Evolutionary conservation across 2,888 invertebrate genomes (phyloP), one percentile per base, ranked within the genome.

Genomic region (Schizotus pectinicornis): DNA sequence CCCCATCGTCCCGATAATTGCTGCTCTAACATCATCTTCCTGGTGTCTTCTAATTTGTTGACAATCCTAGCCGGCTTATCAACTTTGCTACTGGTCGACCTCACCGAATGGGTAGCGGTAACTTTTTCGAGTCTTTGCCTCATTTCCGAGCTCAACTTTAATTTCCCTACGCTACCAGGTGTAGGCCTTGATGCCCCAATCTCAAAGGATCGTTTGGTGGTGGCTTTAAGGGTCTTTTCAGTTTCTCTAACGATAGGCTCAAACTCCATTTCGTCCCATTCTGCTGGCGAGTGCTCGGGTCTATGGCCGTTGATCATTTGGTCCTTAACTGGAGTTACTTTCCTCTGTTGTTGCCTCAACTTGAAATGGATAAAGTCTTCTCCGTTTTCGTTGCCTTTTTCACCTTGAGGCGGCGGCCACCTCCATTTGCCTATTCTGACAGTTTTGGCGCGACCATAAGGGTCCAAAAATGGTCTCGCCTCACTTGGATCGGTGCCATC

Each of bases 381-480:
- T 3, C 88, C 85, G 9, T 85, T 85, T 60, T 89, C 89, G 62
- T 86, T 87, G 7, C 82, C 84, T 22, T 85, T 86, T 0, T 88
- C 89, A 54, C 91, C 90, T 6, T 89, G 88, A 7, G 96, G 96
- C 6, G 98, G 97, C 6, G 98, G 97, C 97, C 97, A 97, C 61
- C 92, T 83, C 95, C 95, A 95, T 80, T 95, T 95, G 1, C 95
- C 97, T 51, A 98, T 96, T 31, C 96, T 83, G 0, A 97, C 95
- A 0, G 96, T 97, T 75, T 96, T 95, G 0, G 96, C 96, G 22
- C 96, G 82, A 0, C 95, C 95, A 71, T 95, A 95, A 0, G 94
- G 94, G 77, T 95, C 94, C 68, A 95, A 83, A 74, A 94, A 94
- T 0, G 92, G 92, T 6, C 93, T 82, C 0, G 87, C 86, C 74